phyloP scores from a whole-genome alignment of 2,797 vertebrate genomes.

The Anabas testudineus region DNA sequence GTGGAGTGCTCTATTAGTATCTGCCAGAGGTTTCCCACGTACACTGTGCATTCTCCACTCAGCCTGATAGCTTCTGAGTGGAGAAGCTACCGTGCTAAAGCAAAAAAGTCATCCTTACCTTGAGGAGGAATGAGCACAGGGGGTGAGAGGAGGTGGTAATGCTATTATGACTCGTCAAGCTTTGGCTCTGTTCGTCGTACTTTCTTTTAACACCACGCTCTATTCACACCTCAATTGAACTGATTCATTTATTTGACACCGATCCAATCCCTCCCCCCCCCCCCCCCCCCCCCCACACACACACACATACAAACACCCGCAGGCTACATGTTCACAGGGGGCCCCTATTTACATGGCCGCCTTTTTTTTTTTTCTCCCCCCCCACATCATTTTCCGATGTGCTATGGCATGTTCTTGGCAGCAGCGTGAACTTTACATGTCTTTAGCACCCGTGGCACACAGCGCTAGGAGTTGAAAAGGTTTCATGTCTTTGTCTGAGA shows the following conservation, averaged over 20 bases:
- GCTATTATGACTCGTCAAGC: slow-evolving; percentile 56
- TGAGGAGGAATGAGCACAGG: slow-evolving; percentile 37
- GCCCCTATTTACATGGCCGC: slow-evolving; percentile 52
- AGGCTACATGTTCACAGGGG: slow-evolving; percentile 55
- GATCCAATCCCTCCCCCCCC: slow-evolving; percentile 25
- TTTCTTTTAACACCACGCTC: slow-evolving; percentile 39
- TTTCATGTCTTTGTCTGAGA: slow-evolving; percentile 43
- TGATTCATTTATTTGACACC: slow-evolving; percentile 64
- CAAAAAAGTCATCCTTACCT: slow-evolving; percentile 56
- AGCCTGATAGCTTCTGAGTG: slow-evolving; percentile 32
- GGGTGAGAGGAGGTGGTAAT: slow-evolving; percentile 56
- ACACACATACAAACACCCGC: too few species aligned
- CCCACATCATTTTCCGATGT: slow-evolving; percentile 61
- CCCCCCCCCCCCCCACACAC: slow-evolving; percentile 1
- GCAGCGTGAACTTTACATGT: slow-evolving; percentile 51
- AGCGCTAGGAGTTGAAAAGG: slow-evolving; percentile 31
- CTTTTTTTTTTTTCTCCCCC: slow-evolving; percentile 44
- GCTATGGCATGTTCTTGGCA: slow-evolving; percentile 61
- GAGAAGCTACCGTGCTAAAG: too few species aligned
- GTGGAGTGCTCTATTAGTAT: slow-evolving; percentile 40
- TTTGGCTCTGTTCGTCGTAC: slow-evolving; percentile 44
- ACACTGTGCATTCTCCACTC: slow-evolving; percentile 27
- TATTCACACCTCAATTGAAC: slow-evolving; percentile 55
- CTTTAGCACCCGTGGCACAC: slow-evolving; percentile 50
- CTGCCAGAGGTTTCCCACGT: slow-evolving; percentile 48